Conservation (phyloP, 2,113 vertebrate species). For the Rhagologus leucostigma region DNA sequence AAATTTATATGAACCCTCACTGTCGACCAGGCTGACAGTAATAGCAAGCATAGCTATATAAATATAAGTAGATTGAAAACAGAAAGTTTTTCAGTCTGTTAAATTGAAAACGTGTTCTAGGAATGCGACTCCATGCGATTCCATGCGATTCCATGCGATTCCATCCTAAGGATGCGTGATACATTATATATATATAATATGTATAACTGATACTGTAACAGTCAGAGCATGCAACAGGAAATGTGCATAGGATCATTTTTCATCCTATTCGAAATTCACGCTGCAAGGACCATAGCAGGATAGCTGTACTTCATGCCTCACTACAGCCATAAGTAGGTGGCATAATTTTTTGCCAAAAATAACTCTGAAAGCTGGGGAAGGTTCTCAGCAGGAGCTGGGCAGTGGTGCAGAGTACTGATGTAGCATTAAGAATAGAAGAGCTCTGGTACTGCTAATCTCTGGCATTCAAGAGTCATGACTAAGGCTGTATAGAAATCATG, state of each 20-base stretch:
- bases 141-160: fast-evolving
- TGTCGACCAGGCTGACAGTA: not conserved
- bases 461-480: not conserved
- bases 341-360: not conserved
- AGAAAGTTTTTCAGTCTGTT: not conserved
- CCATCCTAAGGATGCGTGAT: not conserved
- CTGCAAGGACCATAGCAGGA: not conserved
- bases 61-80: not conserved
- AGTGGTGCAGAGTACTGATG: not conserved
- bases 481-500: not conserved
- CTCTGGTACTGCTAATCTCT: not conserved
- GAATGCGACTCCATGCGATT: not conserved
- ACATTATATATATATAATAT: not conserved
- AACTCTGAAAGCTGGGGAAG: not conserved
- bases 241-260: not conserved
- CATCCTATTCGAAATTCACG: not conserved
- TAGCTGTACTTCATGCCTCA: not conserved
- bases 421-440: not conserved
- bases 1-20: not conserved
- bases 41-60: not conserved
- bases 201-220: not conserved
- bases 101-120: not conserved
- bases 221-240: not conserved
- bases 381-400: not conserved
- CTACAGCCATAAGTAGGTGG: not conserved